Conservation (phyloP, 2,888 invertebrate genomes). For the Oxycera nigricornis region DNA sequence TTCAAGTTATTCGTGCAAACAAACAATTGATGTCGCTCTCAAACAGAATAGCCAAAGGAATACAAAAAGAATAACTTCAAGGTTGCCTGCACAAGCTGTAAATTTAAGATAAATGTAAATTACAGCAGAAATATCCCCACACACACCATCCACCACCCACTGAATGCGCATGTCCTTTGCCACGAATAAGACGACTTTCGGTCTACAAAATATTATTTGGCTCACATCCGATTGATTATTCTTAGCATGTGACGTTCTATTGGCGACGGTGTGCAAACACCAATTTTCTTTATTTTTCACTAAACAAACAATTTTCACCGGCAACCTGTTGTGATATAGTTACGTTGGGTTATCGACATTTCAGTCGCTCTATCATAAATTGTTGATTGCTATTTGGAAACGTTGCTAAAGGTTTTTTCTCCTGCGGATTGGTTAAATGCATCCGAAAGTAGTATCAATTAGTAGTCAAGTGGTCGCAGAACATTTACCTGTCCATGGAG, state of each 20-base stretch:
- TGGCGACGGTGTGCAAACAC: neutral
- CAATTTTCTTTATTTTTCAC: neutral
- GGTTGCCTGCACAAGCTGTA: neutral
- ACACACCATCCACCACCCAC: neutral
- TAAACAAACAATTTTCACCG: neutral
- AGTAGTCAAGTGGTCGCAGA: neutral
- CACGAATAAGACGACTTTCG: neutral
- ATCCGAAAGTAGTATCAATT: neutral
- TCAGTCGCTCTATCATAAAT: neutral
- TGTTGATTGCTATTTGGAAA: neutral
- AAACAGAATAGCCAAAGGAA: neutral
- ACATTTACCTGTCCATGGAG: neutral
- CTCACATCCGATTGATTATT: neutral
- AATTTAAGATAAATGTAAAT: neutral
- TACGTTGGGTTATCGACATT: neutral
- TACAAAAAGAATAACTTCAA: neutral
- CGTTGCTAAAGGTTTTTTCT: no score
- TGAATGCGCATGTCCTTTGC: neutral
- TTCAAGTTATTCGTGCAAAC: no score
- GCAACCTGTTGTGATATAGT: constrained; percentile 15
- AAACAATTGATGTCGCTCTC: no score
- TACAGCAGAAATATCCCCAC: neutral
- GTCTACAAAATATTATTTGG: neutral
- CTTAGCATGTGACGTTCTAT: neutral
- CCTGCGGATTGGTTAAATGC: no score